Conservation (phyloP, 2,797 vertebrate genomes). For the Botia almorhae region DNA sequence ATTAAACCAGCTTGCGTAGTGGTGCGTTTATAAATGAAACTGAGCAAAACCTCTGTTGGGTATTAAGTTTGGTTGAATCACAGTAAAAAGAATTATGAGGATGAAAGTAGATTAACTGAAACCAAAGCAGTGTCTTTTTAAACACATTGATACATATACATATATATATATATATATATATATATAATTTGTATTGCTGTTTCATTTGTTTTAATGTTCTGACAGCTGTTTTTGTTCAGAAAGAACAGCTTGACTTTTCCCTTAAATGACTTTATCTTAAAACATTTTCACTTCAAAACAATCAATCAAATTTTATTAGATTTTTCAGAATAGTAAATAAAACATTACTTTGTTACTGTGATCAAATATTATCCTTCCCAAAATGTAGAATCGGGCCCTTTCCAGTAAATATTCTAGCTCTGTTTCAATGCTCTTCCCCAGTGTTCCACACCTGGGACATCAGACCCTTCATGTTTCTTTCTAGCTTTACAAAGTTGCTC, state of each 20-base stretch:
- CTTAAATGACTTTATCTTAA: neutral
- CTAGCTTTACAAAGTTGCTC: conserved; percentile 36
- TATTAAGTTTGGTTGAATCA: conserved; percentile 21
- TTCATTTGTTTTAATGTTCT: conserved; percentile 10
- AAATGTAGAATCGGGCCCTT: neutral
- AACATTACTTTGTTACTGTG: neutral
- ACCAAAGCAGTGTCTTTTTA: conserved; percentile 13
- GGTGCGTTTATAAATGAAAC: neutral
- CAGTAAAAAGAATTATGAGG: conserved; percentile 19
- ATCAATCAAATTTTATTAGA: neutral
- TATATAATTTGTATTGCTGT: neutral
- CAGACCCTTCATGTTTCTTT: neutral
- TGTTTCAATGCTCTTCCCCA: neutral
- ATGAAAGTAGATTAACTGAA: conserved; percentile 41
- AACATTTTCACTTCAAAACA: neutral
- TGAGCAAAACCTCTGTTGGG: neutral
- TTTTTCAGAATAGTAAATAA: neutral
- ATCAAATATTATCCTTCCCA: neutral
- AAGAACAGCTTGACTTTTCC: neutral
- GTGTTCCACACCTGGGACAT: conserved; percentile 35
- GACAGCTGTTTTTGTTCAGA: conserved; percentile 30
- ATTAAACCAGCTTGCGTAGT: conserved; percentile 29
- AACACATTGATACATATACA: neutral
- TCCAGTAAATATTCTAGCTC: neutral
- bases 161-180: too few relatives aligned